Base-by-base conservation (phyloP, 2,797 vertebrate species). In the Synaphobranchus kaupii region DNA sequence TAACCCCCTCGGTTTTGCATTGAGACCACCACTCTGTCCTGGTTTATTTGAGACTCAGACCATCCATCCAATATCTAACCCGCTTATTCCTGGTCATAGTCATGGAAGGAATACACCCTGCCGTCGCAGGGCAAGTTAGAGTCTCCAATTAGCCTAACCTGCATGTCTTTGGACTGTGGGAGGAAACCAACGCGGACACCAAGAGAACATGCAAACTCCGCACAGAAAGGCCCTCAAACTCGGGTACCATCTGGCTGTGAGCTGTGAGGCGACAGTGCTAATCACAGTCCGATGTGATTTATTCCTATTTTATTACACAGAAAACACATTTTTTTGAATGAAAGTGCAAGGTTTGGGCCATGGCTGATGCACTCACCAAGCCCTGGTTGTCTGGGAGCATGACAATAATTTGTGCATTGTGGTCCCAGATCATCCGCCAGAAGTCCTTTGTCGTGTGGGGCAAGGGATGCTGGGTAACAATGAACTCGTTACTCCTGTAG, bases 381-480 rank as follows among this genome's bases (percentile, higher is more conserved):
- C 99, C 96, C 92, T 98, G 98, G 96, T 98, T 99, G 94, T 99
- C 99, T 0, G 99, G 98, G 95, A 99, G 94, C 99, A 99, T 99
- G 95, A 99, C 97, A 39, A 99, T 99, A 93, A 99, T 98, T 94
- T 99, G 98, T 88, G 98, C 98, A 0, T 99, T 99, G 92, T 99
- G 98, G 94, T 99, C 99, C 99, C 98, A 99, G 91, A 99, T 99
- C 99, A 99, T 99, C 91, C 98, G 95, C 99, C 98, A 99, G 95
- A 99, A 99, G 91, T 99, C 99, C 92, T 98, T 99, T 91, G 98
- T 99, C 0, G 98, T 99, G 89, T 99, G 98, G 88, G 99, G 98
- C 95, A 99, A 96, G 54, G 99, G 99, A 94, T 99, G 99, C 95
- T 99, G 98, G 92, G 98, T 99, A 93, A 99, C 97, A 93, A 99